These are phyloP conservation scores for Mormyrus lacerda DNA, from an alignment of 2,113 vertebrate species.

Conservation along the genomic window DNA sequence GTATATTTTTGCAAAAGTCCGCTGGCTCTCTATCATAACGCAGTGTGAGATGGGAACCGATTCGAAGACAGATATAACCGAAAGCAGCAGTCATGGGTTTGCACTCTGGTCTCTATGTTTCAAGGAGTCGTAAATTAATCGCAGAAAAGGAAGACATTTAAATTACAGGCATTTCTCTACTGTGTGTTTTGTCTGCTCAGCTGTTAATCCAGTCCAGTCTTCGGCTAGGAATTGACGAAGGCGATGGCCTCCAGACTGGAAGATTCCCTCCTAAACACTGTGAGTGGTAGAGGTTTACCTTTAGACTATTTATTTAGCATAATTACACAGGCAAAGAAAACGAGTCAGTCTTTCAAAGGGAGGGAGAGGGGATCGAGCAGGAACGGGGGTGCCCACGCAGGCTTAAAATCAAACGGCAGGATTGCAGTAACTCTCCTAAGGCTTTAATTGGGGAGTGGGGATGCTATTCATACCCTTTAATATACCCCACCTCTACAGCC, in stretches of 20 bases:
- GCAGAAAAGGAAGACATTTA: neutral
- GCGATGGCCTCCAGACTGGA: neutral
- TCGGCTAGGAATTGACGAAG: constrained; percentile 1
- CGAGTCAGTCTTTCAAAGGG: constrained; percentile 1
- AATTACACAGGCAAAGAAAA: constrained; percentile 11
- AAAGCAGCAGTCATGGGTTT: neutral
- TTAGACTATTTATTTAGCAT: constrained; percentile 14
- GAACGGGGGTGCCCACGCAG: neutral
- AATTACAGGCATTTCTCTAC: neutral
- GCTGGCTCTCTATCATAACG: neutral
- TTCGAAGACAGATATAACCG: neutral
- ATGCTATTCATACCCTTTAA: constrained; percentile 21
- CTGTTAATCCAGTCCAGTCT: neutral
- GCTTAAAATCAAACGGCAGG: neutral
- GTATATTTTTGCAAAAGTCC: neutral
- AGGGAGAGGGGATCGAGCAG: neutral
- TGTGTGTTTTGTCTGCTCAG: neutral
- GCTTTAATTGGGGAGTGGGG: constrained; percentile 37
- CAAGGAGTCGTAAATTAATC: neutral
- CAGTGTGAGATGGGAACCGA: neutral
- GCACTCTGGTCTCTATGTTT: neutral
- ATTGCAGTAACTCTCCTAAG: constrained; percentile 5
- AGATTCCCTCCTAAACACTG: neutral
- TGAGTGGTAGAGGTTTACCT: neutral
- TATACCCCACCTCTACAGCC: neutral